Evolutionary conservation across 2,888 invertebrate species (phyloP).

Genomic region (Plemyria rubiginata): DNA sequence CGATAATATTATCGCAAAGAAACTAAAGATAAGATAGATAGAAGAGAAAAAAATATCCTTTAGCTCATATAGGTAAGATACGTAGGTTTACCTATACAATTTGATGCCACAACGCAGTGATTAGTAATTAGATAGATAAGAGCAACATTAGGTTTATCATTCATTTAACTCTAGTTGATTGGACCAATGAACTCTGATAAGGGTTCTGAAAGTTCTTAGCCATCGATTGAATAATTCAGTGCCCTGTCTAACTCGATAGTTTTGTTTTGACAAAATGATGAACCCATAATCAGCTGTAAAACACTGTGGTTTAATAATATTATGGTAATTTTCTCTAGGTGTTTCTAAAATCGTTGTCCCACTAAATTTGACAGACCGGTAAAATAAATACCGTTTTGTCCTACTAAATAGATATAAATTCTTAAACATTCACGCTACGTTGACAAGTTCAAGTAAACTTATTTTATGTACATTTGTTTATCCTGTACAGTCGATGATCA

Average conservation of each 20-base stretch:
- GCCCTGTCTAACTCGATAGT: too few relatives aligned
- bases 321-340: too few relatives aligned
- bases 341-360: too few relatives aligned
- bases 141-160: not conserved
- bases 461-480: constrained; percentile 1
- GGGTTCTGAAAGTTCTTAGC: not conserved
- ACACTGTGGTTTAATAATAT: too few relatives aligned
- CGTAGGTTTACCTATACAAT: not conserved
- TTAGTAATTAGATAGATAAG: too few relatives aligned
- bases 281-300: not conserved
- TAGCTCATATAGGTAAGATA: not conserved
- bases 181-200: not conserved
- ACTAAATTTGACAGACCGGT: too few relatives aligned
- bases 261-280: not conserved
- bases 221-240: not conserved
- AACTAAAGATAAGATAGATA: constrained; percentile 12
- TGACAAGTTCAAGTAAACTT: not conserved
- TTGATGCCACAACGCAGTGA: not conserved
- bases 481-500: constrained; percentile 88
- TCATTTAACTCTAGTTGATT: not conserved
- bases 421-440: not conserved
- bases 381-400: too few relatives aligned
- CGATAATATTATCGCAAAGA: constrained; percentile 10
- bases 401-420: too few relatives aligned
- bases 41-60: not conserved